Base-by-base conservation (phyloP, 2,113 vertebrate genomes). In the Ramphastos sulfuratus region DNA sequence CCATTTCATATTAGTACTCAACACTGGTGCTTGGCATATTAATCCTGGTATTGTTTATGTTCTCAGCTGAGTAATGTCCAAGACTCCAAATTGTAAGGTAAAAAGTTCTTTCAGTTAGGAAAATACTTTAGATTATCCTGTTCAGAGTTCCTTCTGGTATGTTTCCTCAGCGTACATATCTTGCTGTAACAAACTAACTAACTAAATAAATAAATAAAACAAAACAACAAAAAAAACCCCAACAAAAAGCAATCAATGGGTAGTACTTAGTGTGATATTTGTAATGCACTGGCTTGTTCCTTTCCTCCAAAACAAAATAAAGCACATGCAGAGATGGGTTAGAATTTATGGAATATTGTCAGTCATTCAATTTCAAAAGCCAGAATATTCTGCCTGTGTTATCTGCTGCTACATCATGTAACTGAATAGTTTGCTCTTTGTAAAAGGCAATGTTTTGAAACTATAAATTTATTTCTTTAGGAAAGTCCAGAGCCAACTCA, bases 401-500 rank as follows among this genome's bases (percentile, higher is more conserved):
- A 39, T 28, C n/a, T 91, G 58, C 50, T 75, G 31, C 39, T 74
- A 78, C 31, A 87, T 42, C 52, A 77, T 7, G 21, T 56, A 78
- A 73, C 37, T 64, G 30, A 79, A n/a, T 23, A 15, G 65, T 60
- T 81, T 79, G 77, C n/a, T 91, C 10, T 55, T 76, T 83, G 81
- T 55, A 72, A 92, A 95, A 70, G 54, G 30, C n/a, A 95, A 48
- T 65, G 71, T 56, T 67, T 95, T 82, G 56, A 91, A 61, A 82
- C 2, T 24, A 60, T 74, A 77, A 16, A 23, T 81, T 8, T 52
- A 83, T 91, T 92, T 94, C 31, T 92, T 70, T 58, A 8, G 48
- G 61, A 65, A 91, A 82, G 63, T 86, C 73, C 65, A 87, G 33
- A 79, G 46, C 21, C 75, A 96, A 94, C 92, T 79, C 84, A 90